phyloP scores from a whole-genome alignment of 2,113 vertebrate species.

The Callithrix jacchus region DNA sequence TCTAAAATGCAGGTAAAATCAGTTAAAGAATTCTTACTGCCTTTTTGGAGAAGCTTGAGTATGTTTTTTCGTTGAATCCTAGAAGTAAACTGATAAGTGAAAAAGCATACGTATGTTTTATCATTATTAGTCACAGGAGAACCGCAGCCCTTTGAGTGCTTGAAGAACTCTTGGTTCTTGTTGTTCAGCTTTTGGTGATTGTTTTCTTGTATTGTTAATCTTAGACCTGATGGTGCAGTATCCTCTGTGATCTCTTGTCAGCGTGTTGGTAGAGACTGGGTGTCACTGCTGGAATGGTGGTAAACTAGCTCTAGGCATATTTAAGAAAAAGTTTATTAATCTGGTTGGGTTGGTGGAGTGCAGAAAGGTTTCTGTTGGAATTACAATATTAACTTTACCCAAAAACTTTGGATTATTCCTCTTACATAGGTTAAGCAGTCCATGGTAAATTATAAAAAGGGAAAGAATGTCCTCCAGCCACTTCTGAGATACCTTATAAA shows the following conservation, averaged over 20 bases:
- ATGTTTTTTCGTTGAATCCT: background rate
- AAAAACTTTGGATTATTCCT: background rate
- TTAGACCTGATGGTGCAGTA: background rate
- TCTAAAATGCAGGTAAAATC: background rate
- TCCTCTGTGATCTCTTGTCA: background rate
- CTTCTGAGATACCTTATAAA: background rate
- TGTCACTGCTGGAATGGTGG: background rate
- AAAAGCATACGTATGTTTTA: background rate
- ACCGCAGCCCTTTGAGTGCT: background rate
- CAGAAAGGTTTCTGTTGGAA: background rate
- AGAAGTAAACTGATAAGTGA: background rate
- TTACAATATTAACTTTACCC: background rate
- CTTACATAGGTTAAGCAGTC: background rate
- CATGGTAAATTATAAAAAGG: background rate
- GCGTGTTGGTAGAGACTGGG: background rate
- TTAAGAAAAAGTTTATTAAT: conserved; percentile 3
- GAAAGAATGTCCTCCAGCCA: background rate
- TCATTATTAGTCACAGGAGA: background rate
- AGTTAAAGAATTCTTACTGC: conserved; percentile 30
- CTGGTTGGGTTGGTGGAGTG: background rate
- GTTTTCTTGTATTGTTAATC: background rate
- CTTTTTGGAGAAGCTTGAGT: conserved; percentile 2
- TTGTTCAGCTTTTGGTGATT: background rate
- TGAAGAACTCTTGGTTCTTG: background rate
- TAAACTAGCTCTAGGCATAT: background rate